These are phyloP conservation scores for Asbolus verrucosus DNA, from an alignment of 1,140 invertebrate species.

Conservation along the genomic window DNA sequence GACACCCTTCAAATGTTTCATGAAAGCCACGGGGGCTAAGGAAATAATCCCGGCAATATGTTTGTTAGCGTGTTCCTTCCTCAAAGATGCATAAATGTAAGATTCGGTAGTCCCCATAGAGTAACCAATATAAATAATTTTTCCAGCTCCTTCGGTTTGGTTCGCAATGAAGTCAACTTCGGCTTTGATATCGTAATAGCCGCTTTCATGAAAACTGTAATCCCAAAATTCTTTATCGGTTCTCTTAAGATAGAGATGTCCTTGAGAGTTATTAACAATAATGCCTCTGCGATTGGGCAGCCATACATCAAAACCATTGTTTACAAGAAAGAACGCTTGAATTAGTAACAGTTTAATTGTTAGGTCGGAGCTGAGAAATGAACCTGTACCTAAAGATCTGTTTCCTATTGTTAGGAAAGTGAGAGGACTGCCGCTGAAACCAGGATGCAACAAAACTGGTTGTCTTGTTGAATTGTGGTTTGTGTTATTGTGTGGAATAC, in stretches of 20 bases:
- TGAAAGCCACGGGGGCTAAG: conserved; percentile 79
- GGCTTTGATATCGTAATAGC: conserved; percentile 22
- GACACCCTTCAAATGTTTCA: conserved; percentile 70
- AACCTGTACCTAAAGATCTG: conserved; percentile 11
- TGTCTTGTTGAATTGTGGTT: conserved; percentile 1
- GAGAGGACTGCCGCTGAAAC: background rate
- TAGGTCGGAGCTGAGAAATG: too few relatives aligned
- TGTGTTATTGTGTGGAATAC: conserved; percentile 20
- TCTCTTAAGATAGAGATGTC: conserved; percentile 4
- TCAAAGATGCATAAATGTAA: conserved; percentile 20
- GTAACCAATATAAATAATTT: conserved; percentile 19
- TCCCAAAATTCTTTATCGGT: conserved; percentile 19
- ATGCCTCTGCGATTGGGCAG: conserved; percentile 6
- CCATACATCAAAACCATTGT: conserved; percentile 30
- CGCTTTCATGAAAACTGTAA: conserved; percentile 32
- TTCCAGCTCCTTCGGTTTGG: background rate
- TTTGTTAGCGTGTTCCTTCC: conserved; percentile 48
- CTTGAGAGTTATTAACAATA: background rate
- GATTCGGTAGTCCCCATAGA: conserved; percentile 29
- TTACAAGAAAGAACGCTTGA: conserved; percentile 27
- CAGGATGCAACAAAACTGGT: conserved; percentile 20
- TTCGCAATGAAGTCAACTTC: conserved; percentile 20
- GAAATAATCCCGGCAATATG: conserved; percentile 68
- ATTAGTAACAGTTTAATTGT: background rate
- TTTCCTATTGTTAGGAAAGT: conserved; percentile 17